A percentile compares a stretch with the other conserved stretches of the same genome.
These are phyloP conservation scores for Piscicola geometra DNA, from an alignment of 2,888 invertebrate genomes.

Conservation along the genomic window DNA sequence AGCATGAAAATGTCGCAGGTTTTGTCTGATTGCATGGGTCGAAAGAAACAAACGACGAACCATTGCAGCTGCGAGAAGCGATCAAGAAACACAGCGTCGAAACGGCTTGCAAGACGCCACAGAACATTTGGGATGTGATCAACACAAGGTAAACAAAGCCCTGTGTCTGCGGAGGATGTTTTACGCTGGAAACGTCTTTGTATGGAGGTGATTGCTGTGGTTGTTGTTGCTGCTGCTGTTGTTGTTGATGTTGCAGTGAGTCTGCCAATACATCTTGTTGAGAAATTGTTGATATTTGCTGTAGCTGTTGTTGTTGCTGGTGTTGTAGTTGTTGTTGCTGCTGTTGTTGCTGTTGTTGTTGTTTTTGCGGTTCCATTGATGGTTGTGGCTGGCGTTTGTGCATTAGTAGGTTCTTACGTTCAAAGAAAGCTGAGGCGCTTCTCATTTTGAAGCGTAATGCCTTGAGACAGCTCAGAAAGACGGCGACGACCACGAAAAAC, in stretches of 20 bases:
- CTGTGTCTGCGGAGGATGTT: not conserved
- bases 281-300: not conserved
- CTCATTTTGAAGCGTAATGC: not conserved
- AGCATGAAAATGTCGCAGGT: too few relatives aligned
- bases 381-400: not conserved
- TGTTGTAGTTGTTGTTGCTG: conserved; percentile 8
- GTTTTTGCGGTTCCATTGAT: not conserved
- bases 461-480: not conserved
- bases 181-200: too few relatives aligned
- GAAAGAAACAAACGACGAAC: not conserved
- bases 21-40: too few relatives aligned
- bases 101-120: not conserved
- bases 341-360: conserved; percentile 12
- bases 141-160: not conserved
- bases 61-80: not conserved
- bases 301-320: not conserved
- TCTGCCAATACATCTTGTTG: not conserved
- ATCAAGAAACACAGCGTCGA: not conserved
- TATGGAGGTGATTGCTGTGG: too few relatives aligned
- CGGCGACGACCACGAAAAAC: not conserved
- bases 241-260: not conserved
- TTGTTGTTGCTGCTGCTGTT: not conserved
- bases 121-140: not conserved
- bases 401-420: not conserved
- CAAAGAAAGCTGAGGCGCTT: not conserved